Evolutionary conservation across 2,113 vertebrate species (phyloP).

Genomic region (Corythoichthys haematopterus): DNA sequence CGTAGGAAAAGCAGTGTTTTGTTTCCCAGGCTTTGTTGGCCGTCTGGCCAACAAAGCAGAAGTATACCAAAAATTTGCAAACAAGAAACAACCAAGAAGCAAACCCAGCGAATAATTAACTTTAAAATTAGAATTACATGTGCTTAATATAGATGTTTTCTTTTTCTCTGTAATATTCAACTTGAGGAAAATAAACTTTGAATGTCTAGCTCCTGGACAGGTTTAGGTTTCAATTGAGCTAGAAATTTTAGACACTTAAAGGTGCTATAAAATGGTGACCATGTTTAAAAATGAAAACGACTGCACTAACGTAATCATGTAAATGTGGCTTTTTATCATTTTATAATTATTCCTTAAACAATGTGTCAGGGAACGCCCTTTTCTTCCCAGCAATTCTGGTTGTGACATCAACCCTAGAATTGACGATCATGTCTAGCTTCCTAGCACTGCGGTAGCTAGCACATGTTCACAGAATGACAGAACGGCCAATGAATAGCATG

Average conservation of each 20-base stretch:
- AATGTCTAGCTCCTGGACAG: not conserved
- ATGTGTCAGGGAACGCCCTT: too few relatives aligned
- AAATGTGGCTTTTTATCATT: too few relatives aligned
- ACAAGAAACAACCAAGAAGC: not conserved
- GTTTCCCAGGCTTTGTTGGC: not conserved
- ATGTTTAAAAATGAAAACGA: too few relatives aligned
- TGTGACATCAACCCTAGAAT: too few relatives aligned
- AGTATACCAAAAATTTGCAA: not conserved
- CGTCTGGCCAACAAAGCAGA: slow-evolving; percentile 6
- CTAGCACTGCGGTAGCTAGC: too few relatives aligned
- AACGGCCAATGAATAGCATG: too few relatives aligned
- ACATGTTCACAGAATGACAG: too few relatives aligned
- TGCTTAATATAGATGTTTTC: not conserved
- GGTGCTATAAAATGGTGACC: too few relatives aligned
- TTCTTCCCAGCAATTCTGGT: too few relatives aligned
- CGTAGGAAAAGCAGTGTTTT: not conserved
- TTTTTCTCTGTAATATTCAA: not conserved
- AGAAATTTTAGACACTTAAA: not conserved
- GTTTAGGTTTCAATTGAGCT: not conserved
- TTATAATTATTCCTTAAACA: too few relatives aligned
- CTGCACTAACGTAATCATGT: too few relatives aligned
- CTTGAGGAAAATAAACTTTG: not conserved
- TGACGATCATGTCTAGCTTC: too few relatives aligned
- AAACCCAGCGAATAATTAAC: not conserved
- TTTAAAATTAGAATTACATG: not conserved